Base-by-base conservation (phyloP, 2,888 invertebrate genomes). In the Lypha dubia region DNA sequence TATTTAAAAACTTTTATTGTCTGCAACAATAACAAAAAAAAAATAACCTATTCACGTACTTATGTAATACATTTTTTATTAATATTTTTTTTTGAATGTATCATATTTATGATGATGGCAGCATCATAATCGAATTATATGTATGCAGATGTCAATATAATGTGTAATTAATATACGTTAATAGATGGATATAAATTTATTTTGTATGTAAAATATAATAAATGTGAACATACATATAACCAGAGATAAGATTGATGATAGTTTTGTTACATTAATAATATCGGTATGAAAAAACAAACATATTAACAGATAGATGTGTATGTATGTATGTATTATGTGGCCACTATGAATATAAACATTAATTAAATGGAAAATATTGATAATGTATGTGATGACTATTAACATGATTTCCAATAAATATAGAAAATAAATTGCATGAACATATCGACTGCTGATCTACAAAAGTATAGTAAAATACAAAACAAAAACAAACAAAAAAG, bases 91-190 rank as follows among this genome's bases (percentile, higher is more conserved):
- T 17, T 17, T 2, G 46, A 11, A 28, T 24, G 3, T 32, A 60
- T 53, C 35, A 76, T 67, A 84, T 71, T 67, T 60, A 67, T 71
- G 65, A 62, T 32, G 68, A 13, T 24, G 67, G 11, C 17, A 28
- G 28, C 11, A 44, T 80, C 11, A 44, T 80, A 80, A 84, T 73
- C 71, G 62, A 76, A 68, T 76, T 44, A 11, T 15, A n/a, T 49
- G 22, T 60, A 32, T 73, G 68, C 83, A 79, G 56, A 70, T 75
- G 75, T 79, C 80, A 80, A 73, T 67, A 32, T 71, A 76, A 68
- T 80, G 51, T 76, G 53, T 53, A 80, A 84, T 84, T 76, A 84
- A 77, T 80, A 73, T 73, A 62, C 63, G 32, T 75, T 74, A 79
- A 56, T 74, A 68, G 46, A 74, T 35, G 63, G 24, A 41, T 58